A percentile compares a stretch with the other conserved stretches of the same genome.
Conservation (phyloP, 2,888 invertebrate species). For the Caenorhabditis sp. region DNA sequence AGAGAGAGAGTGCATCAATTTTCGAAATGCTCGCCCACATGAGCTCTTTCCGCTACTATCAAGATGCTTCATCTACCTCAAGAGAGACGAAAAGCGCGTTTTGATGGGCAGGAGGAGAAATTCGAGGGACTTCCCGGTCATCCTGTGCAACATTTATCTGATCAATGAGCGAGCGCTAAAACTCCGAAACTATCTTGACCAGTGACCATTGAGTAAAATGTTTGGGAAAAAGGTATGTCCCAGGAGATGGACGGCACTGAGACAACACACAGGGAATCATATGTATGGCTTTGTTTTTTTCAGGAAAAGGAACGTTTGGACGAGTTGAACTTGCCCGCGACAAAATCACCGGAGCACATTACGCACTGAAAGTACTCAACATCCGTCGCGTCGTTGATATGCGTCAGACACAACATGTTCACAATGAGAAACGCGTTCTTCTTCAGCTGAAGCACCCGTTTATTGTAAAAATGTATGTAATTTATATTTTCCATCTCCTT, state of each 20-base stretch:
- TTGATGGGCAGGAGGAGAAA: constrained; percentile 5
- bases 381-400: constrained; percentile 90
- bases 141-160: constrained; percentile 59
- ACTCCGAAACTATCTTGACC: constrained; percentile 60
- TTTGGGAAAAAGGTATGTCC: constrained; percentile 37
- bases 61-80: constrained; percentile 44
- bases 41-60: constrained; percentile 27
- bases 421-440: constrained; percentile 96
- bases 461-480: constrained; percentile 91
- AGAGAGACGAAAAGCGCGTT: constrained; percentile 18
- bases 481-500: too few relatives aligned
- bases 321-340: constrained; percentile 89
- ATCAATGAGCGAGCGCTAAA: constrained; percentile 58
- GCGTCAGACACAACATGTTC: constrained; percentile 97
- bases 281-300: too few relatives aligned
- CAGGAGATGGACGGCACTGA: constrained; percentile 29
- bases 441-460: constrained; percentile 93
- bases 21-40: constrained; percentile 8
- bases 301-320: constrained; percentile 94
- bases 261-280: too few relatives aligned
- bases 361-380: constrained; percentile 93
- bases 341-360: constrained; percentile 87
- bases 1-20: constrained; percentile 1
- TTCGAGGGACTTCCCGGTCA: constrained; percentile 13
- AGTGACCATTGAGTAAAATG: constrained; percentile 47